Conservation (phyloP, 2,888 invertebrate genomes). For the Sialis fuliginosa region DNA sequence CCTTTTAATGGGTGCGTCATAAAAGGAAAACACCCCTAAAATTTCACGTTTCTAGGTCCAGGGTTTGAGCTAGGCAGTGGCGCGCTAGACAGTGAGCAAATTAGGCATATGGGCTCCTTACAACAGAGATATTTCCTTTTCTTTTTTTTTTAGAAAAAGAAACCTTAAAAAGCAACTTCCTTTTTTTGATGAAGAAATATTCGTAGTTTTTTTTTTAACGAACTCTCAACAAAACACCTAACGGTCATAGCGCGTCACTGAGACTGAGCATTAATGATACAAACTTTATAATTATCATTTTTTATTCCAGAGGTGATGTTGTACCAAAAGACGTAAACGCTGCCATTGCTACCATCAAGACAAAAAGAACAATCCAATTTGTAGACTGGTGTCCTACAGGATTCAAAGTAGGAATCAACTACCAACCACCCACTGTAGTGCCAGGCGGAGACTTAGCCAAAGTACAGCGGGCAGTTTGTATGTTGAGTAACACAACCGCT, state of each 20-base stretch:
- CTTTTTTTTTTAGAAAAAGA: too few relatives aligned
- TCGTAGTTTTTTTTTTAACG: too few relatives aligned
- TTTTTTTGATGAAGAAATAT: too few relatives aligned
- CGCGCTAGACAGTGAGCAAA: too few relatives aligned
- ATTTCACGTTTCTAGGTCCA: too few relatives aligned
- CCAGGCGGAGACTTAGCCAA: constrained; percentile 86
- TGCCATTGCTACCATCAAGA: constrained; percentile 84
- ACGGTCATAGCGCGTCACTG: background rate
- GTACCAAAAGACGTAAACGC: constrained; percentile 89
- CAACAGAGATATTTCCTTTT: too few relatives aligned
- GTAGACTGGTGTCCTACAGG: constrained; percentile 79
- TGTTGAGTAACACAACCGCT: constrained; percentile 92
- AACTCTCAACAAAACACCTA: too few relatives aligned
- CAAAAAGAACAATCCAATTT: constrained; percentile 82
- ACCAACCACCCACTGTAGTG: constrained; percentile 79
- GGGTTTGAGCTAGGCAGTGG: too few relatives aligned
- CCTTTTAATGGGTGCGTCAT: too few relatives aligned
- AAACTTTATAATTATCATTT: background rate
- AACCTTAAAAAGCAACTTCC: too few relatives aligned
- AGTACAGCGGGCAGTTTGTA: constrained; percentile 89
- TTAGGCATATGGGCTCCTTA: too few relatives aligned
- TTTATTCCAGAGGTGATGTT: constrained; percentile 58
- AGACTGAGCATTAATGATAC: background rate
- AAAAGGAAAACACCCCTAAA: too few relatives aligned
- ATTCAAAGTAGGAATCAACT: constrained; percentile 72